These are phyloP conservation scores for Hermetia illucens DNA, from an alignment of 1,140 invertebrate species.

Conservation along the genomic window DNA sequence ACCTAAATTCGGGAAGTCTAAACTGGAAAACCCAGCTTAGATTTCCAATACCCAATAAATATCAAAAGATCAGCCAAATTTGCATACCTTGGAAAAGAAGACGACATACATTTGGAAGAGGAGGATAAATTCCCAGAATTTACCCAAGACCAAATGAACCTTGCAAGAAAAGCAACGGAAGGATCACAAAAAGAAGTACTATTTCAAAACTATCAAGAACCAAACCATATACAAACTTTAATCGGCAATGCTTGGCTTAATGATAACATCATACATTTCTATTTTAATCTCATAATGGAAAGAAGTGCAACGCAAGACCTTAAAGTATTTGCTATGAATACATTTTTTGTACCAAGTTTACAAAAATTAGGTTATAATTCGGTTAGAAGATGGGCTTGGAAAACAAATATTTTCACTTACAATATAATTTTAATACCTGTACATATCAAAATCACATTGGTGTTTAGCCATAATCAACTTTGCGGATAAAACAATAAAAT, in stretches of 20 bases:
- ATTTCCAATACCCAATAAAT: too few species aligned
- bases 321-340: conserved; percentile 54
- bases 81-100: too few species aligned
- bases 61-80: too few species aligned
- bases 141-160: too few species aligned
- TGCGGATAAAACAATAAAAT: conserved; percentile 52
- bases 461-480: conserved; percentile 80
- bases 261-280: conserved; percentile 60
- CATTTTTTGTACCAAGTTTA: conserved; percentile 86
- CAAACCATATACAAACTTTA: conserved; percentile 63
- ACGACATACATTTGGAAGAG: too few species aligned
- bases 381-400: conserved; percentile 70
- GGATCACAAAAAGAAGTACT: too few species aligned
- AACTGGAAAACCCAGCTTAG: too few species aligned
- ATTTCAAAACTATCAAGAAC: conserved; percentile 39
- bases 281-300: conserved; percentile 1
- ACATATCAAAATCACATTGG: conserved; percentile 92
- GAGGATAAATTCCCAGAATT: too few species aligned
- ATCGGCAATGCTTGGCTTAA: conserved; percentile 88
- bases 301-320: too few species aligned
- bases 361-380: conserved; percentile 44
- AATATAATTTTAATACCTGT: conserved; percentile 5
- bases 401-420: conserved; percentile 30
- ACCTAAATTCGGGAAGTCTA: too few species aligned
- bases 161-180: too few species aligned